Base-by-base conservation (phyloP, 53 echinoderm and acorn worm species). In the Hippasteria phrygiana region DNA sequence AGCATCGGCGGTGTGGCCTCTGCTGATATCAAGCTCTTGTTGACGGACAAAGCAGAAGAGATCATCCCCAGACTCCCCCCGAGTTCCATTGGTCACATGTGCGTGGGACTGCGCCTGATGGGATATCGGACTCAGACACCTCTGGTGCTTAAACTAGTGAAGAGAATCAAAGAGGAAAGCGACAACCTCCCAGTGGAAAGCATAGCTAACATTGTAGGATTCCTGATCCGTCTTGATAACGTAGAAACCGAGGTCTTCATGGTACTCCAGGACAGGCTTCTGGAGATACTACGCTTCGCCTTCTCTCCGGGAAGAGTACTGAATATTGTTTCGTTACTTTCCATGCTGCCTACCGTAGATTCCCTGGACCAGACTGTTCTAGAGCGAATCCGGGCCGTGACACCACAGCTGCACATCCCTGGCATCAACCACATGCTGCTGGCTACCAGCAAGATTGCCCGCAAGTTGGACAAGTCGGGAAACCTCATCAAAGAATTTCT, bases 341-440 rank as follows among this genome's bases (percentile, higher is more conserved):
- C 95, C 6, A 73, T 76, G 2, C 76, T 97, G 24, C 92, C 95
- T 1, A 35, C 43, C 18, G 8, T 89, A 2, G 54, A 88, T 26
- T 55, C 46, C 16, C 80, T 92, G 10, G 53, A 86, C 63, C 41
- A 72, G 5, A 13, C 28, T 12, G 77, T 95, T 9, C 91, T 89
- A 27, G 43, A 47, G 74, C 63, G 88, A 71, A 85, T 92, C 38
- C 56, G 79, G 28, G 80, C 63, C 47, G 41, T 94, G 28, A 86
- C 95, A 16, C 94, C 88, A 1, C 95, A 94, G 70, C 78, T 95
- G 4, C 92, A 94, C 78, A 94, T 93, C 5, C 66, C 90, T n/a
- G 91, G 90, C 24, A 93, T 94, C 43, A 97, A 94, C 87, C 88
- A 88, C 62, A 82, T 97, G 33, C 87, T 93, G 2, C 48, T 80